Evolutionary conservation across 2,113 vertebrate species (phyloP), one percentile per base, ranked within the genome.

Genomic region (Dipodomys ordii): DNA sequence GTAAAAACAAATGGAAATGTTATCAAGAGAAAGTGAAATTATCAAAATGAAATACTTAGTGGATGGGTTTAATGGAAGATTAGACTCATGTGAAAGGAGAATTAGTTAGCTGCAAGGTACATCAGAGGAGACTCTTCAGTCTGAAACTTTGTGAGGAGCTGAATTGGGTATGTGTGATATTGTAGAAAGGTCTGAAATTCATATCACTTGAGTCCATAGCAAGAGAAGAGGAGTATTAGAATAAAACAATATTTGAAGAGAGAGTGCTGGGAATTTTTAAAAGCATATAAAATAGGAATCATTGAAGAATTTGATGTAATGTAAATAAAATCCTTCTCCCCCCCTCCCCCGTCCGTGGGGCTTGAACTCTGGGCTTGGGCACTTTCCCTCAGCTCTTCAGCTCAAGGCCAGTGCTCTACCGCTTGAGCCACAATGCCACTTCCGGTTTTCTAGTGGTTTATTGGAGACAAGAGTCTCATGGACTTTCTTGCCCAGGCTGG

Each of bases 31-130:
- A 30, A 80, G 69, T 78, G 46, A 88, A 85, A 82, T 79, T 78
- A 69, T 87, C 7, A 87, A 95, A 87, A 90, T 89, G 49, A 39
- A 87, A 20, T 85, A 78, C 19, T 30, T 60, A 76, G 30, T 91
- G 60, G 49, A 30, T 30, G 4, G 13, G 18, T 80, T 74, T 83
- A 76, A 35, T 79, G 71, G 49, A 53, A 86, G 16, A 32, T 90
- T 57, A 77, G n/a, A 73, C 9, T 46, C 7, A 79, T 19, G 20
- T 57, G 67, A 86, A 85, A 84, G 88, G 46, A 79, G 60, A 86
- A n/a, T 71, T 18, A 68, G 71, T 69, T 95, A 71, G 46, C 65
- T n/a, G 32, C 35, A 92, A 85, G 35, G 6, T 77, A 32, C 76
- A 25, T 60, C 69, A 23, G 27, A 44, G 89, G 44, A 65, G 76